Percentiles rank a stretch among this genome's conserved stretches.
phyloP scores from a whole-genome alignment of 1,140 invertebrate species.

The Periplaneta americana region DNA sequence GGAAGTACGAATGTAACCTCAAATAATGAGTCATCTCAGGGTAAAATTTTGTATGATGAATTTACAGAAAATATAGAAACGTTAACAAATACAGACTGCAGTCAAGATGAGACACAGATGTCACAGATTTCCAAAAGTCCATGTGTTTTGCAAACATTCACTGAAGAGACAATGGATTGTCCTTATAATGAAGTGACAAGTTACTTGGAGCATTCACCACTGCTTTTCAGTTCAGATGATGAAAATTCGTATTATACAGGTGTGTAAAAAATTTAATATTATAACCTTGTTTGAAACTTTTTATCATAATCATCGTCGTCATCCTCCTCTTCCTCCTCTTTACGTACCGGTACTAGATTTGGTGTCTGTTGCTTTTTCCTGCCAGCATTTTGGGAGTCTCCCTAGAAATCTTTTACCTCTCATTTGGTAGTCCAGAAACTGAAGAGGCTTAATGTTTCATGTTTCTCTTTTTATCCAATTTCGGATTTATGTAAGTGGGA shows the following conservation, averaged over 20 bases:
- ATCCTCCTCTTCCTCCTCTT: no score
- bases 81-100: neutral
- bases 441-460: no score
- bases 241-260: neutral
- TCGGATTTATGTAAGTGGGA: no score
- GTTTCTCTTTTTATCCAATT: no score
- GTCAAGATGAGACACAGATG: neutral
- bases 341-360: no score
- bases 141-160: neutral
- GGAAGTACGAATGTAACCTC: no score
- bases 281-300: no score
- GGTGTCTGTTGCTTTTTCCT: no score
- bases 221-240: constrained; percentile 3
- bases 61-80: neutral
- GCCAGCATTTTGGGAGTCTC: no score
- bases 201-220: neutral
- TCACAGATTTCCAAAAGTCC: neutral
- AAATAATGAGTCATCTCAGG: neutral
- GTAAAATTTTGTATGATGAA: neutral
- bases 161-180: neutral
- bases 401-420: no score
- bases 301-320: no score
- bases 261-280: neutral
- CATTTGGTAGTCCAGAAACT: no score
- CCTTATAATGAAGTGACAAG: neutral